Conservation (phyloP, 2,113 vertebrate genomes). For the Guaruba guarouba region DNA sequence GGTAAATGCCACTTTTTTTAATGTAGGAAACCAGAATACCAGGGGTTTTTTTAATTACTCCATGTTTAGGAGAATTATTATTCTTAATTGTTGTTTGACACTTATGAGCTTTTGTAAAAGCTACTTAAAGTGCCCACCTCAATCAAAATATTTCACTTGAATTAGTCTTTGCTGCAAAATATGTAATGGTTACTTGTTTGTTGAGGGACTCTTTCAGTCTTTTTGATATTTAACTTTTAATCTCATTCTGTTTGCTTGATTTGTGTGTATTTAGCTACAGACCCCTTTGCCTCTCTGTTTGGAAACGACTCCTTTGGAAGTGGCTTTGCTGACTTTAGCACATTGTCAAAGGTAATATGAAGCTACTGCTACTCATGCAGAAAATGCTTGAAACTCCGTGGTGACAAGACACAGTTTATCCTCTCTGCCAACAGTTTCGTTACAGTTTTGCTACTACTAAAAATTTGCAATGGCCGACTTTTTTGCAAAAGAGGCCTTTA, state of each 20-base stretch:
- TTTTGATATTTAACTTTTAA: neutral
- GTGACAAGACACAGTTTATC: neutral
- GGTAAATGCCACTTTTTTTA: neutral
- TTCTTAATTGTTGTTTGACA: neutral
- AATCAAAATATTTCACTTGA: neutral
- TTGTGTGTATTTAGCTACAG: conserved; percentile 71
- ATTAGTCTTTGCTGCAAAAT: neutral
- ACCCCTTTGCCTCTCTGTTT: conserved; percentile 93
- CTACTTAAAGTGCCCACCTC: neutral
- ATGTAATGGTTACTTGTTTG: neutral
- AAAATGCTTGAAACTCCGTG: neutral
- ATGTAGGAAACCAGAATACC: neutral
- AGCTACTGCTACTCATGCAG: neutral
- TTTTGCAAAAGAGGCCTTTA: neutral
- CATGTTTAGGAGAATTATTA: neutral
- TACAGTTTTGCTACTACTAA: neutral
- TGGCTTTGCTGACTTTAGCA: conserved; percentile 95
- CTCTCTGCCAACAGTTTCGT: neutral
- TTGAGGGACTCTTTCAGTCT: neutral
- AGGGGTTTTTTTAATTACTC: neutral
- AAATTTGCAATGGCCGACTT: neutral
- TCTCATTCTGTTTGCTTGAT: neutral
- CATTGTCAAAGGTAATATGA: conserved; percentile 85
- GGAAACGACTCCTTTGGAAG: conserved; percentile 90
- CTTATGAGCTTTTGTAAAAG: neutral